Evolutionary conservation across 2,797 vertebrate genomes (phyloP), one percentile per base, ranked within the genome.

Genomic region (Acipenser oxyrinchus): DNA sequence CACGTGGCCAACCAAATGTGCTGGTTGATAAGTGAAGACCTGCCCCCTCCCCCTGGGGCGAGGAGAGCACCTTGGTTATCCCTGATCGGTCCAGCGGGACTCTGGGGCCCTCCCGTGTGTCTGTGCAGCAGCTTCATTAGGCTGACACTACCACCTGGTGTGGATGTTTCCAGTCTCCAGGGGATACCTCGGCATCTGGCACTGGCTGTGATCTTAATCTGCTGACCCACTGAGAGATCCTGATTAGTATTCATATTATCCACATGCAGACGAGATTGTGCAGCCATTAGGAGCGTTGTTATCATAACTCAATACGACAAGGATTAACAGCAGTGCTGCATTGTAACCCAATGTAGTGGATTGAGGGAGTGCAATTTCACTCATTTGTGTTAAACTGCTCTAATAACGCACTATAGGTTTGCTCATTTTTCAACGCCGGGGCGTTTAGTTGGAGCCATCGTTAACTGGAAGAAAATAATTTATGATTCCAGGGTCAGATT

Each of bases 81-180:
- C 10, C 15, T 58, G 65, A 67, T 52, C 13, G 48, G 59, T 49
- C 62, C 64, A 10, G 49, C 13, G 64, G 70, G 69, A 71, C 74
- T 23, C 63, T 50, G 64, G 62, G 60, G 70, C 82, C 84, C 76
- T 79, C 1, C 67, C 82, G 78, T 83, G 78, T 71, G 68, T 15
- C 68, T 73, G 68, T 62, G 65, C 64, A 62, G 23, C 64, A 58
- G 77, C 83, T 82, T 88, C 87, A 86, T 93, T 89, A 91, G 83
- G 77, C 76, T 74, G 78, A 74, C 87, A 87, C 81, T 75, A 82
- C 84, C 92, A 91, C 89, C 91, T 92, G 91, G 88, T 82, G 79
- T 73, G 77, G 85, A 76, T 75, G 71, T 82, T 85, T 76, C 69
- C 52, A 50, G 8, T 81, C 86, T 76, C 83, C 1, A 64, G 86